Conservation (phyloP, 2,113 vertebrate species). For the Phycodurus eques region DNA sequence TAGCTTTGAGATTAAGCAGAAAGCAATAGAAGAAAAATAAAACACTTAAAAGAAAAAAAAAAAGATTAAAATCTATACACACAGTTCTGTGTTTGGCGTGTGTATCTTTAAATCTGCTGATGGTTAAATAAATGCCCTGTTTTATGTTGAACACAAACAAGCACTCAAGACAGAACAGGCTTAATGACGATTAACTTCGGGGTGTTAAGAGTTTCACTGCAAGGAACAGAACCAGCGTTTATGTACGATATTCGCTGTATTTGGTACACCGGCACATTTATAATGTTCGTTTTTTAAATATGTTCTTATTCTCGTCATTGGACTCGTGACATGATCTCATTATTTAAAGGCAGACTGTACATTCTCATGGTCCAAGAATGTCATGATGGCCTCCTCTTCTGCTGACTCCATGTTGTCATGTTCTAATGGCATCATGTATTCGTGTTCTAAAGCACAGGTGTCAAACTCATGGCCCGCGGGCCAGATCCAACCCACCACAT, state of each 20-base stretch:
- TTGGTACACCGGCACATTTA: not conserved
- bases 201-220: no score
- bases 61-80: constrained; percentile 44
- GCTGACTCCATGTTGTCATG: no score
- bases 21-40: constrained; percentile 27
- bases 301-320: not conserved
- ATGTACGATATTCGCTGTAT: not conserved
- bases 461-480: no score
- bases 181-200: constrained; percentile 37
- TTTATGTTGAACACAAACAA: constrained; percentile 24
- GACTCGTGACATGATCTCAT: not conserved
- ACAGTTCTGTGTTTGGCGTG: constrained; percentile 34
- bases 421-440: no score
- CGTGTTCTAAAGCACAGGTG: no score
- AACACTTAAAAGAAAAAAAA: constrained; percentile 55
- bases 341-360: no score
- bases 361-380: no score
- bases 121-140: constrained; percentile 6
- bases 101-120: constrained; percentile 42
- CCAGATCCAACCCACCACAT: no score
- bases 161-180: constrained; percentile 14
- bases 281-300: not conserved
- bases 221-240: not conserved
- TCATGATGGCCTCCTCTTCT: no score
- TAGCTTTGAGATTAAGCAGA: constrained; percentile 30